Percentiles rank a stretch among this genome's conserved stretches.
Evolutionary conservation across 2,888 invertebrate genomes (phyloP).

Genomic region (Branchinecta sandiegonensis): DNA sequence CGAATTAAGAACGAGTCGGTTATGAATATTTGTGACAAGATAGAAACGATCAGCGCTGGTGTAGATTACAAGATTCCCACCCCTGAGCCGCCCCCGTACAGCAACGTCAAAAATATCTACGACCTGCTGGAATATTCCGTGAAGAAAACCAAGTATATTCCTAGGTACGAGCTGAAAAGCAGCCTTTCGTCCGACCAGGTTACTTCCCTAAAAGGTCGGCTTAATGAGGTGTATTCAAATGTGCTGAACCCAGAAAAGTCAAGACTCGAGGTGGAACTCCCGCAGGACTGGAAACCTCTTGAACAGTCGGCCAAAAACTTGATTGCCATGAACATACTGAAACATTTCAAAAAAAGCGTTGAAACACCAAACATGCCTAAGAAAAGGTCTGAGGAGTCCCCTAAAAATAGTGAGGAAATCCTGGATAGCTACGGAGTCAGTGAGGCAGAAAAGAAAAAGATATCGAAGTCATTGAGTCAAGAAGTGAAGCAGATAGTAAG

Average conservation of each 20-base stretch:
- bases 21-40: slow-evolving; percentile 50
- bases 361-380: too few species aligned
- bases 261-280: background rate
- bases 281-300: background rate
- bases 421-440: slow-evolving; percentile 33
- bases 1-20: slow-evolving; percentile 72
- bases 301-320: background rate
- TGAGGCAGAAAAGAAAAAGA: slow-evolving; percentile 54
- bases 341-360: background rate
- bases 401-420: background rate
- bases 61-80: background rate
- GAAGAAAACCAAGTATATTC: background rate
- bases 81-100: background rate
- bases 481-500: slow-evolving; percentile 39
- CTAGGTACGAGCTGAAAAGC: slow-evolving; percentile 46
- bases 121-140: background rate
- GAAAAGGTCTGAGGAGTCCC: background rate
- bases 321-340: background rate
- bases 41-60: slow-evolving; percentile 9
- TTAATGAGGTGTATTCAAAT: slow-evolving; percentile 61
- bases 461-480: slow-evolving; percentile 55
- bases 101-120: background rate
- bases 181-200: slow-evolving; percentile 71
- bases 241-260: slow-evolving; percentile 3
- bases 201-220: slow-evolving; percentile 57